Conservation (phyloP, 2,888 invertebrate species). For the Mimumesa dahlbomi region DNA sequence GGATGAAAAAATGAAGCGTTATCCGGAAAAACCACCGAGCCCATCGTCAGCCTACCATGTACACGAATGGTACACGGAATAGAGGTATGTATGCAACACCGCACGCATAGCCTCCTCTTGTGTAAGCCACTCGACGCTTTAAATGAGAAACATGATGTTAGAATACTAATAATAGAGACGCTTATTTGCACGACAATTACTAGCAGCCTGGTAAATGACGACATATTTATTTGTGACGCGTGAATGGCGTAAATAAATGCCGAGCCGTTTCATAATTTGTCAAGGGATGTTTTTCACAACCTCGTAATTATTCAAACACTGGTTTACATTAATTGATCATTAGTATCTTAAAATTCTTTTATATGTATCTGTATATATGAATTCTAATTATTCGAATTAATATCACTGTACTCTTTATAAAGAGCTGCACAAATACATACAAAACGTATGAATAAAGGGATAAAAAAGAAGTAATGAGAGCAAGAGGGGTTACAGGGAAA, state of each 20-base stretch:
- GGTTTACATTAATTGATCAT: too few species aligned
- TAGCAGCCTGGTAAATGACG: slow-evolving; percentile 17
- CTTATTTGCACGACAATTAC: slow-evolving; percentile 24
- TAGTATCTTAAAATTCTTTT: too few species aligned
- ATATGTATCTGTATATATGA: too few species aligned
- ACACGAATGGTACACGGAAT: background rate
- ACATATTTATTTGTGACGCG: slow-evolving; percentile 32
- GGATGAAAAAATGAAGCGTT: slow-evolving; percentile 40
- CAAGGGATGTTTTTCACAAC: too few species aligned
- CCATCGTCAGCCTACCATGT: background rate
- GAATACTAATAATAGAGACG: slow-evolving; percentile 43
- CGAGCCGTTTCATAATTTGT: too few species aligned
- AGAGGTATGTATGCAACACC: slow-evolving; percentile 16
- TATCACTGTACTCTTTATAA: too few species aligned
- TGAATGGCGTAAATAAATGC: slow-evolving; percentile 26
- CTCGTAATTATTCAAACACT: too few species aligned
- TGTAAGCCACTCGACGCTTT: slow-evolving; percentile 40
- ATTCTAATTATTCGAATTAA: too few species aligned
- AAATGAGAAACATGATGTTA: slow-evolving; percentile 33
- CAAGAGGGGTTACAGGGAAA: background rate
- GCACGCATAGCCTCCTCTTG: too few species aligned
- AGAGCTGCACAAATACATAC: too few species aligned
- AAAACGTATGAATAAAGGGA: too few species aligned
- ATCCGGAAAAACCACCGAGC: slow-evolving; percentile 32
- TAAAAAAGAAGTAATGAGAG: too few species aligned